Evolutionary conservation across 2,888 invertebrate species (phyloP).

Genomic region (Papilio elwesi): DNA sequence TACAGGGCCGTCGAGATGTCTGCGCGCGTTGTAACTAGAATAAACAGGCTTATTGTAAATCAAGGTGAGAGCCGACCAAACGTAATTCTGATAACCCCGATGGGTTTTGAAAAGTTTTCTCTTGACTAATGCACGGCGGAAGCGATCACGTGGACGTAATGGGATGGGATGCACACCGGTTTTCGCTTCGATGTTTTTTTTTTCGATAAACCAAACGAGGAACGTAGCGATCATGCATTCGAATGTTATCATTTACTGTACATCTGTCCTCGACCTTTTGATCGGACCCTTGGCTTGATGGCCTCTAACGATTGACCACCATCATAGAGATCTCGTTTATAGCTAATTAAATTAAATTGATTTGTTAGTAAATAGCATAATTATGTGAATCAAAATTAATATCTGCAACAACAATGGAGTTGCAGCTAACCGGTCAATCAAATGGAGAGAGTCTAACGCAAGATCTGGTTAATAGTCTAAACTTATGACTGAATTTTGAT

Average conservation of each 20-base stretch:
- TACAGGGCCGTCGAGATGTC: slow-evolving; percentile 33
- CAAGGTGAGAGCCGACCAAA: slow-evolving; percentile 33
- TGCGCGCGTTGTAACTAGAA: slow-evolving; percentile 39
- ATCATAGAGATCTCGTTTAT: background rate
- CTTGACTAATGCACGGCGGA: slow-evolving; percentile 34
- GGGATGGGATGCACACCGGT: slow-evolving; percentile 37
- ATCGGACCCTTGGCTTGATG: background rate
- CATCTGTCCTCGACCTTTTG: slow-evolving; percentile 14
- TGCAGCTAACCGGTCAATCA: no score
- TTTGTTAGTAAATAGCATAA: no score
- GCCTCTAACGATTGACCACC: background rate
- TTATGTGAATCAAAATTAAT: no score
- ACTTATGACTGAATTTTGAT: no score
- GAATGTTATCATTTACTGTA: slow-evolving; percentile 26
- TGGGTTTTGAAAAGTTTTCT: slow-evolving; percentile 38
- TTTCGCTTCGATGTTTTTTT: slow-evolving; percentile 31
- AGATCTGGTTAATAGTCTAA: no score
- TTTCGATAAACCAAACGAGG: slow-evolving; percentile 31
- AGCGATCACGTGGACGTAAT: slow-evolving; percentile 31
- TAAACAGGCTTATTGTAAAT: slow-evolving; percentile 44
- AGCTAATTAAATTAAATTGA: background rate
- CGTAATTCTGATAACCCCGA: slow-evolving; percentile 37
- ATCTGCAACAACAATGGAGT: no score
- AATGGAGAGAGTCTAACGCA: no score
- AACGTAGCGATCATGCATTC: slow-evolving; percentile 24